Conservation (phyloP, 2,888 invertebrate species). For the Drosophila histrio region DNA sequence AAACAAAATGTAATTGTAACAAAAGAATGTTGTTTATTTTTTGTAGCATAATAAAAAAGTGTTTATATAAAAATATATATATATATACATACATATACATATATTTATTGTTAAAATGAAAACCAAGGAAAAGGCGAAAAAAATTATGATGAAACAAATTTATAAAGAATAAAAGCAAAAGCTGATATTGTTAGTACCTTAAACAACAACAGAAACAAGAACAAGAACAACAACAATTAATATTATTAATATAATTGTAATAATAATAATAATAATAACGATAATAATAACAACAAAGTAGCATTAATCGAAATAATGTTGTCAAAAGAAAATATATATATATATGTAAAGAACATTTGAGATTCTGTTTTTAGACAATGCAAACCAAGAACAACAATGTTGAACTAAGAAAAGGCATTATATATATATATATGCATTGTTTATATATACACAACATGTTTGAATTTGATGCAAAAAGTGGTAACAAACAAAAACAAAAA, state of each 20-base stretch:
- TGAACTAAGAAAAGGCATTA: slow-evolving; percentile 53
- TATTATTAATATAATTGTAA: slow-evolving; percentile 70
- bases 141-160: slow-evolving; percentile 70
- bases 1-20: slow-evolving; percentile 61
- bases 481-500: slow-evolving; percentile 65
- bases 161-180: slow-evolving; percentile 68
- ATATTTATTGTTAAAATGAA: slow-evolving; percentile 77
- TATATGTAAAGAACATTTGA: slow-evolving; percentile 63
- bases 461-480: slow-evolving; percentile 77
- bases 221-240: slow-evolving; percentile 63
- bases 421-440: slow-evolving; percentile 60
- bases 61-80: slow-evolving; percentile 64
- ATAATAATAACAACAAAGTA: slow-evolving; percentile 45
- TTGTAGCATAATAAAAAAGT: slow-evolving; percentile 75
- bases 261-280: slow-evolving; percentile 49
- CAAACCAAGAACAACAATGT: slow-evolving; percentile 32
- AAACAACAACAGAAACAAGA: slow-evolving; percentile 55
- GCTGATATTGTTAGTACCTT: slow-evolving; percentile 84
- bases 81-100: slow-evolving; percentile 55
- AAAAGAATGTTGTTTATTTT: slow-evolving; percentile 79
- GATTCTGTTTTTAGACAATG: slow-evolving; percentile 68
- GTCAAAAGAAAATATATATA: slow-evolving; percentile 20
- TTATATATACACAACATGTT: slow-evolving; percentile 80
- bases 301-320: slow-evolving; percentile 66
- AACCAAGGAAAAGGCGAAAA: slow-evolving; percentile 79